Conservation (phyloP, 2,113 vertebrate genomes). For the Apeltes quadracus region DNA sequence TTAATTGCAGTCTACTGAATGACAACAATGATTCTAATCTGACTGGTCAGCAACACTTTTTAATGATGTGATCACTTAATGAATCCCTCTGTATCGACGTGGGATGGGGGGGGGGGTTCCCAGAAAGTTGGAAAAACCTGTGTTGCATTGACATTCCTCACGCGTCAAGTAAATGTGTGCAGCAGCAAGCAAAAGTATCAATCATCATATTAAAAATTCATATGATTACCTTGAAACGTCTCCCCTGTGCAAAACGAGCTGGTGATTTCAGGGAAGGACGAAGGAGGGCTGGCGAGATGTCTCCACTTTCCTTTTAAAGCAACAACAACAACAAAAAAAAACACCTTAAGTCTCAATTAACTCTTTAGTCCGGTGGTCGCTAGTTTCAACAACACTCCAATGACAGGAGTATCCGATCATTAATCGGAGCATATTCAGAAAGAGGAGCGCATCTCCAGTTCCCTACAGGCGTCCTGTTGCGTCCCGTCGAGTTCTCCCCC, state of each 20-base stretch:
- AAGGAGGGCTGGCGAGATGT: slow-evolving; percentile 41
- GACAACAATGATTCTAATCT: not conserved
- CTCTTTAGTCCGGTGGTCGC: slow-evolving; percentile 13
- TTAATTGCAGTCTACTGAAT: not conserved
- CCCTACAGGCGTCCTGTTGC: slow-evolving; percentile 60
- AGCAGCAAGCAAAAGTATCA: slow-evolving; percentile 14
- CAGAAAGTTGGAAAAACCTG: slow-evolving; percentile 9
- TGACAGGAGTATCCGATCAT: slow-evolving; percentile 41
- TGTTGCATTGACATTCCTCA: not conserved
- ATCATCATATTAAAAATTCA: slow-evolving; percentile 7
- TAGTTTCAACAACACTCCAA: not conserved
- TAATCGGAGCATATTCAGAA: slow-evolving; percentile 71
- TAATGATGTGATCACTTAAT: not conserved
- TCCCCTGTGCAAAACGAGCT: slow-evolving; percentile 58
- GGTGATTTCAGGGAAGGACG: slow-evolving; percentile 54
- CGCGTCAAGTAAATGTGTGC: not conserved
- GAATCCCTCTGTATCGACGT: not conserved
- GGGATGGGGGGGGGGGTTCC: no score
- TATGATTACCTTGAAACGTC: slow-evolving; percentile 70
- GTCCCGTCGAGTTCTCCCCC: slow-evolving; percentile 84
- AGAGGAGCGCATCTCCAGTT: slow-evolving; percentile 56
- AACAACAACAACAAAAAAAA: slow-evolving; percentile 17
- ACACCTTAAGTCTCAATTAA: slow-evolving; percentile 28
- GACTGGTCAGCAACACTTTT: slow-evolving; percentile 1
- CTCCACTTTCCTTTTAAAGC: slow-evolving; percentile 69